Evolutionary conservation across 2,888 invertebrate genomes (phyloP), one percentile per base, ranked within the genome.

Genomic region (Epinotia nisella): DNA sequence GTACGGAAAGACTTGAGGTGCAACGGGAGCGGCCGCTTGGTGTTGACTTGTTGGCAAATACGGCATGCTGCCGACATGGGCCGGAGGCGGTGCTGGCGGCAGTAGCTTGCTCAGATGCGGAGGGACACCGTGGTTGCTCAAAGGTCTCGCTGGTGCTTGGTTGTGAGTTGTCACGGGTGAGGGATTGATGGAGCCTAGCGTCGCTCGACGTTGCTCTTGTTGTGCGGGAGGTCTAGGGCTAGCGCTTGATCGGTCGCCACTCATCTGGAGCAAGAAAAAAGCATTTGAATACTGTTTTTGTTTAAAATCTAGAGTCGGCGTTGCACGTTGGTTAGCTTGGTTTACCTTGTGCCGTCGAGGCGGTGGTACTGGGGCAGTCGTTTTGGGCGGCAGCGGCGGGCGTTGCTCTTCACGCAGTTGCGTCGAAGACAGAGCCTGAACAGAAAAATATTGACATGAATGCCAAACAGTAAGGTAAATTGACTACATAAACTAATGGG

Each of bases 321-420:
- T 7, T 13, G n/a, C n/a, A n/a, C 17, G 15, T 29, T 69, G 49
- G 15, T 29, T 69, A 35, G 15, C 11, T 11, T 49, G 21, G n/a
- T 19, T 51, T 82, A 91, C 94, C 89, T 94, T 94, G 79, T 94
- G 90, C 82, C 92, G 85, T 74, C 94, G 87, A 71, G 94, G 94
- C 51, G 94, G 94, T 3, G 94, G 94, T 29, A 94, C 93, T 1
- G 94, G 94, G 3, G 94, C 85, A 21, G 89, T 82, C 21, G 83
- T 85, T 79, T 94, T 94, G 1, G 94, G 94, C 24, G 94, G 94
- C 24, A 94, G 81, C 9, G 94, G 94, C 0, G 94, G 94, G 53
- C 93, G 87, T 60, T 91, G 87, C 67, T 91, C 92, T 75, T 94
- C 93, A 29, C 90, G 85, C 55, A 90, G 76, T 77, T 91, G 91